Conservation (phyloP, 2,888 invertebrate species). For the Lepidochitona cinerea region DNA sequence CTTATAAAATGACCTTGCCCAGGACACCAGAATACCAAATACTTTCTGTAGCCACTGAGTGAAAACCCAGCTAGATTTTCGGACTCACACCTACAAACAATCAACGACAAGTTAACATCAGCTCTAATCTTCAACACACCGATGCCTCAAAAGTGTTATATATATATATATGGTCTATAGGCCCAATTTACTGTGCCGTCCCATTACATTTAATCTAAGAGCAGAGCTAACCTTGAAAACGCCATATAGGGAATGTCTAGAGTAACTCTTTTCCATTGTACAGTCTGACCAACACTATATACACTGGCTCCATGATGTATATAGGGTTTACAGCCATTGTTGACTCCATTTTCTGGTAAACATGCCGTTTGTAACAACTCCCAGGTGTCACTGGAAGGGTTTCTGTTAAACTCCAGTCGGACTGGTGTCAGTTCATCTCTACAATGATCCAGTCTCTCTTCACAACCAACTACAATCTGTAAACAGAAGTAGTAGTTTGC, state of each 20-base stretch:
- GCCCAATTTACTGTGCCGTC: too few relatives aligned
- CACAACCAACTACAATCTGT: conserved; percentile 69
- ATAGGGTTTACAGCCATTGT: conserved; percentile 67
- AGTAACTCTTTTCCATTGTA: conserved; percentile 68
- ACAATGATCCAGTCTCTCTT: conserved; percentile 53
- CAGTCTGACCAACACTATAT: conserved; percentile 60
- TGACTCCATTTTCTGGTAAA: conserved; percentile 58
- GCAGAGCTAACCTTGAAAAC: conserved; percentile 66
- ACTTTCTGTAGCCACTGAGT: too few relatives aligned
- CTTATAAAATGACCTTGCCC: too few relatives aligned
- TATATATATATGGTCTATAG: too few relatives aligned
- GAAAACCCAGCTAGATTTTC: too few relatives aligned
- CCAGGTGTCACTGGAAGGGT: conserved; percentile 65
- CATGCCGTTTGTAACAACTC: conserved; percentile 66
- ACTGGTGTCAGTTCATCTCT: conserved; percentile 49
- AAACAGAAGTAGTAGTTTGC: conserved; percentile 1
- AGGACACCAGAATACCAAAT: too few relatives aligned
- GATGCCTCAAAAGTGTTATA: too few relatives aligned
- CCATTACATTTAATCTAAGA: too few relatives aligned
- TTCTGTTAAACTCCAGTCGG: conserved; percentile 65
- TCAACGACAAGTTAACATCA: too few relatives aligned
- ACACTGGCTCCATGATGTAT: conserved; percentile 63
- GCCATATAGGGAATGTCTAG: conserved; percentile 66
- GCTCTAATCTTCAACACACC: too few relatives aligned
- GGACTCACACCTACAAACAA: too few relatives aligned